A percentile compares a stretch with the other conserved stretches of the same genome.
These are phyloP conservation scores for Zaprionus vittiger DNA, from an alignment of 1,140 invertebrate species.

Conservation along the genomic window DNA sequence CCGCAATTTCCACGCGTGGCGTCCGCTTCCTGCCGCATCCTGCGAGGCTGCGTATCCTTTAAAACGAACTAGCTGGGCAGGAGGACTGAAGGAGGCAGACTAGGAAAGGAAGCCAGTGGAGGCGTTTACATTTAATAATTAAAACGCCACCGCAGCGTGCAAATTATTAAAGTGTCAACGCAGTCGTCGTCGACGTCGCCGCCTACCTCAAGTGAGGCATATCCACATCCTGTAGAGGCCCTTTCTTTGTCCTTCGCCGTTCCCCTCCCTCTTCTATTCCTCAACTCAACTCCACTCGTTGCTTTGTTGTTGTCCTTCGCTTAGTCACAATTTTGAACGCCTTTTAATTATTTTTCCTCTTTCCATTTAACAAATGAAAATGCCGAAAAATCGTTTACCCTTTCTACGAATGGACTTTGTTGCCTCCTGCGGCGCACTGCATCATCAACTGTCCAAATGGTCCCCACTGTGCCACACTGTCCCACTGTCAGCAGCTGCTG, in stretches of 20 bases:
- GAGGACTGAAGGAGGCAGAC: neutral
- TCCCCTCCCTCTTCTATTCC: neutral
- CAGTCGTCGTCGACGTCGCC: constrained; percentile 26
- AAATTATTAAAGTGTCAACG: constrained; percentile 83
- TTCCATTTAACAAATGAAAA: constrained; percentile 47
- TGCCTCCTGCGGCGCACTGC: constrained; percentile 31
- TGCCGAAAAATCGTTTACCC: constrained; percentile 39
- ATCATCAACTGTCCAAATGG: constrained; percentile 8
- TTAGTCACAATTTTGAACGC: constrained; percentile 66
- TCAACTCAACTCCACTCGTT: neutral
- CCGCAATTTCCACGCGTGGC: constrained; percentile 73
- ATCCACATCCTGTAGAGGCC: constrained; percentile 6
- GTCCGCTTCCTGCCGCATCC: constrained; percentile 56
- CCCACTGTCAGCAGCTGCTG: constrained; percentile 66
- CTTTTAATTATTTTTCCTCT: constrained; percentile 72
- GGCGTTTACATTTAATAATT: constrained; percentile 79
- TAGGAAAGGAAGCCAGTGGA: neutral
- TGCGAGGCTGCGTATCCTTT: constrained; percentile 30
- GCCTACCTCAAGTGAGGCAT: constrained; percentile 21
- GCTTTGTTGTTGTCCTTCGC: constrained; percentile 27
- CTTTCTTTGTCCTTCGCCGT: neutral
- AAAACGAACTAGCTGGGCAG: neutral
- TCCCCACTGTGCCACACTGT: constrained; percentile 18
- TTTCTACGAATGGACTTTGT: constrained; percentile 1
- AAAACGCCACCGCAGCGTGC: constrained; percentile 73